These are phyloP conservation scores for Aleadryas rufinucha DNA, from an alignment of 2,113 vertebrate species.

Conservation along the genomic window DNA sequence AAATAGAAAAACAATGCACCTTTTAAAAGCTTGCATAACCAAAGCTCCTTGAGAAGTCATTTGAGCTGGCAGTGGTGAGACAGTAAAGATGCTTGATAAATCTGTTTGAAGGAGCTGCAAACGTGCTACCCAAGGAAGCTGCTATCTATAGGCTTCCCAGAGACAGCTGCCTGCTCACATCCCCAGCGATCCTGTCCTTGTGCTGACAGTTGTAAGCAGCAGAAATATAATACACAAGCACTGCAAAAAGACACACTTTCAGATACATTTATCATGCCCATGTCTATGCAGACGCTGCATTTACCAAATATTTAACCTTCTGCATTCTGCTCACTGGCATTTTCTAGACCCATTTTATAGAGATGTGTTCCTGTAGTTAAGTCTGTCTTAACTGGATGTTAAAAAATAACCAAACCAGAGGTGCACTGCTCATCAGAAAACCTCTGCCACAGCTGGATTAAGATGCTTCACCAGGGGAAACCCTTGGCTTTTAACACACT, in stretches of 20 bases:
- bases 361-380: not conserved
- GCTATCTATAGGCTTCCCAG: slow-evolving; percentile 51
- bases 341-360: not conserved
- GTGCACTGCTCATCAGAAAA: not conserved
- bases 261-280: not conserved
- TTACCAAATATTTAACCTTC: not conserved
- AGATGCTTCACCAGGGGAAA: not conserved
- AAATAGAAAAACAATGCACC: slow-evolving; percentile 3
- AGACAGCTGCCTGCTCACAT: slow-evolving; percentile 46
- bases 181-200: slow-evolving; percentile 26
- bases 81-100: slow-evolving; percentile 56
- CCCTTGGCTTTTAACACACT: not conserved
- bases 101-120: slow-evolving; percentile 56
- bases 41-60: slow-evolving; percentile 56
- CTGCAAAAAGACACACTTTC: not conserved
- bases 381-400: not conserved
- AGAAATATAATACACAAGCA: not conserved
- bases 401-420: not conserved
- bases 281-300: not conserved
- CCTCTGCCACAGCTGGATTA: not conserved
- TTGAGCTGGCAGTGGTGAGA: slow-evolving; percentile 53
- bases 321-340: not conserved
- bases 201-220: slow-evolving; percentile 28
- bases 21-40: slow-evolving; percentile 48
- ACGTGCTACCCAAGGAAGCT: slow-evolving; percentile 47